These are phyloP conservation scores for Verasper variegatus DNA, from an alignment of 2,113 vertebrate species.

Conservation along the genomic window DNA sequence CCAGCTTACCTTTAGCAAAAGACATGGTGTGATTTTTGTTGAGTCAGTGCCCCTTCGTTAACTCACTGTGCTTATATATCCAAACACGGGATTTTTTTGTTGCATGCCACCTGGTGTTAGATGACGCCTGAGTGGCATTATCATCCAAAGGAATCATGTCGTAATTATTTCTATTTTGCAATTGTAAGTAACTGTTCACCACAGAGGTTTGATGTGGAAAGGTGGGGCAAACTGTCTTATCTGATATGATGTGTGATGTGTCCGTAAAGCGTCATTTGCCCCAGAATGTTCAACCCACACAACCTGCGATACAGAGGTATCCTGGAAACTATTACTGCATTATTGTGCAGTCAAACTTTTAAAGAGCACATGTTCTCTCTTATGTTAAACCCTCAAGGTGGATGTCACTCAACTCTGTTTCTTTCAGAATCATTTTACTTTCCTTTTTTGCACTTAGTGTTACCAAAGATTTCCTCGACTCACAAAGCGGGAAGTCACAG, in stretches of 20 bases:
- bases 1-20: conserved; percentile 54
- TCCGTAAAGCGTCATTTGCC: not conserved
- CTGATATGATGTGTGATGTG: not conserved
- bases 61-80: conserved; percentile 25
- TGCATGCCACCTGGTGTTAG: not conserved
- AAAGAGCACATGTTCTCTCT: not conserved
- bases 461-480: no score
- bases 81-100: conserved; percentile 10
- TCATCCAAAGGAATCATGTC: not conserved
- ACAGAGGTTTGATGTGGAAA: conserved; percentile 15
- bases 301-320: not conserved
- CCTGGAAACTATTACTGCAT: not conserved
- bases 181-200: not conserved
- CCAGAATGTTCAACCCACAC: not conserved
- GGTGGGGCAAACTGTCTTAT: not conserved
- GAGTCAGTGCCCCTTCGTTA: not conserved
- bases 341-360: not conserved
- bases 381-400: no score
- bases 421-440: no score
- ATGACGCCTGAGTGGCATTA: conserved; percentile 35
- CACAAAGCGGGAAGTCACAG: no score
- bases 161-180: conserved; percentile 34
- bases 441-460: no score
- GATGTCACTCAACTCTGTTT: no score
- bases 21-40: conserved; percentile 35